A percentile compares a stretch with the other conserved stretches of the same genome.
These are phyloP conservation scores for Bactericera cockerelli DNA, from an alignment of 1,140 invertebrate species.

Conservation along the genomic window DNA sequence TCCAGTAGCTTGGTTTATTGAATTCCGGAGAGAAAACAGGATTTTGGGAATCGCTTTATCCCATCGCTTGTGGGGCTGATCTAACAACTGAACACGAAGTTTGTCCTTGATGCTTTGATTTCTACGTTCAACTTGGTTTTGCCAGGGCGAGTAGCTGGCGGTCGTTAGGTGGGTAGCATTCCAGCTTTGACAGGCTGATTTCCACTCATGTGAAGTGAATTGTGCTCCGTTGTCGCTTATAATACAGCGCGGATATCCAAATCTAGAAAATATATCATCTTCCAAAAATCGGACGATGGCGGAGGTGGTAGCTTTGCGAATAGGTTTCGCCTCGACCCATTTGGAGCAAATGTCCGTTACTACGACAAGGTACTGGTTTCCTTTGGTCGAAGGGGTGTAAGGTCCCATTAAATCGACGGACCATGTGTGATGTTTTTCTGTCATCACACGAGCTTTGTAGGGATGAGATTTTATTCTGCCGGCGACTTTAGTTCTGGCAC, in stretches of 20 bases:
- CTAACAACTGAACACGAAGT: not conserved
- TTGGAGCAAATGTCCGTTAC: constrained; percentile 2
- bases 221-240: not conserved
- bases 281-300: not conserved
- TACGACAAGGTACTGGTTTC: not conserved
- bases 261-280: constrained; percentile 8
- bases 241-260: not conserved
- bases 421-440: not conserved
- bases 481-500: not conserved
- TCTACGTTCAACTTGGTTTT: not conserved
- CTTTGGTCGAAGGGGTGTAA: not conserved
- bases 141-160: not conserved
- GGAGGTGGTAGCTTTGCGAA: not conserved
- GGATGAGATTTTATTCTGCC: not conserved
- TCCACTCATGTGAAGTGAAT: not conserved
- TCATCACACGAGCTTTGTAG: not conserved
- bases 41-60: not conserved
- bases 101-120: not conserved
- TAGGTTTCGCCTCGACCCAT: not conserved
- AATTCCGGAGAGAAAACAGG: not conserved
- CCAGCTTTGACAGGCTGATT: not conserved
- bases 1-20: not conserved
- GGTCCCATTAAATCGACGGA: constrained; percentile 6
- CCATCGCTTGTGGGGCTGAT: not conserved
- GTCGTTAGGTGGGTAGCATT: not conserved